Conservation (phyloP, 1,140 invertebrate genomes). For the Drosophila repletoides region DNA sequence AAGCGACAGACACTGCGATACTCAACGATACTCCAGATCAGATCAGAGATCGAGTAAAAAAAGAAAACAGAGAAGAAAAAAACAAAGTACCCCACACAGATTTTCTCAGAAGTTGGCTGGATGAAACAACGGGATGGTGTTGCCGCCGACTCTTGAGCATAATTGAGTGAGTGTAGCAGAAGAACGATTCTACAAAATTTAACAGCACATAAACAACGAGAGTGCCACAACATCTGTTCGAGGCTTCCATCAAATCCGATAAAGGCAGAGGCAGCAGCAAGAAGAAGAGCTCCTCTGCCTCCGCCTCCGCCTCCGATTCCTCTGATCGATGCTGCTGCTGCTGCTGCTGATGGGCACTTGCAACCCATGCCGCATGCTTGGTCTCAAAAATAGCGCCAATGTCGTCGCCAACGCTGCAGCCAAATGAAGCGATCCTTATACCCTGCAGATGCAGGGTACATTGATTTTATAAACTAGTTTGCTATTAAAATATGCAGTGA, state of each 20-base stretch:
- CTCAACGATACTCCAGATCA: background rate
- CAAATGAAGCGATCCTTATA: slow-evolving; percentile 29
- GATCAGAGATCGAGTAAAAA: slow-evolving; percentile 19
- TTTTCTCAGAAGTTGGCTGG: slow-evolving; percentile 47
- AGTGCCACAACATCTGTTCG: slow-evolving; percentile 37
- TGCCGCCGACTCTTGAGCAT: slow-evolving; percentile 28
- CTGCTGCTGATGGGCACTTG: slow-evolving; percentile 20
- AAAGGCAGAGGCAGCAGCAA: slow-evolving; percentile 11
- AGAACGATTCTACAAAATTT: slow-evolving; percentile 46
- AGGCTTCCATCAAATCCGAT: background rate
- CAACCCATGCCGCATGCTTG: slow-evolving; percentile 27
- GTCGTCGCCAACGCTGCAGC: slow-evolving; percentile 30
- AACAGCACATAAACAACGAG: slow-evolving; percentile 51
- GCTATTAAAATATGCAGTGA: background rate
- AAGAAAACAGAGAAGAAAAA: background rate
- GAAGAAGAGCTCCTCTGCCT: slow-evolving; percentile 9
- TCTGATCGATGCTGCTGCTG: background rate
- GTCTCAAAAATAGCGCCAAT: slow-evolving; percentile 50
- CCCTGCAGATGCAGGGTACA: background rate
- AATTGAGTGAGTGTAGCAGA: slow-evolving; percentile 40
- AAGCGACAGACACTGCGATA: background rate
- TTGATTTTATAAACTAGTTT: background rate
- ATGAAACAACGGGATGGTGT: no score
- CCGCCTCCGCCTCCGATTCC: background rate
- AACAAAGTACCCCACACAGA: slow-evolving; percentile 54